phyloP scores from a whole-genome alignment of 1,140 invertebrate genomes.

The Rhizoglyphus robini region DNA sequence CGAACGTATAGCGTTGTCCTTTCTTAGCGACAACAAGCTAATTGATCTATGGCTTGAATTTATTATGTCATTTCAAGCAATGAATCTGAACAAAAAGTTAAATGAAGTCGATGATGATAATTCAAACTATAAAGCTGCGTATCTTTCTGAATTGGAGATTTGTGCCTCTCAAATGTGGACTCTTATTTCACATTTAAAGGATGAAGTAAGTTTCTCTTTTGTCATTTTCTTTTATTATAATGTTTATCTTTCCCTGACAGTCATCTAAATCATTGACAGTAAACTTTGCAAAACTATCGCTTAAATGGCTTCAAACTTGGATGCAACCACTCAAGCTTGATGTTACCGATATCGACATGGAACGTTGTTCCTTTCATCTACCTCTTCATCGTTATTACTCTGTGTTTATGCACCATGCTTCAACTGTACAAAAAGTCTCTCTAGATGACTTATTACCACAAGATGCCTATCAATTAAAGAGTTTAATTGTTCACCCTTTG shows the following conservation, averaged over 20 bases:
- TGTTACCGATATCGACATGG: conserved; percentile 55
- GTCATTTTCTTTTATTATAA: conserved; percentile 12
- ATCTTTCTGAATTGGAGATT: conserved; percentile 87
- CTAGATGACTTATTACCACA: conserved; percentile 56
- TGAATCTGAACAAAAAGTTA: conserved; percentile 88
- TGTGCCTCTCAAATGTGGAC: conserved; percentile 96
- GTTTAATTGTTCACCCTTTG: conserved; percentile 51
- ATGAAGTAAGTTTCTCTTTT: conserved; percentile 39
- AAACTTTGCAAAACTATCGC: conserved; percentile 55
- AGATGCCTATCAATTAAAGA: conserved; percentile 42
- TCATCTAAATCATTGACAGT: conserved; percentile 50
- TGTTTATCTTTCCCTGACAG: conserved; percentile 13
- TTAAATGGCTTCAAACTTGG: conserved; percentile 66
- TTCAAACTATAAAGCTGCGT: conserved; percentile 89
- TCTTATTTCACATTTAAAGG: conserved; percentile 67
- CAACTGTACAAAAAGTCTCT: conserved; percentile 59
- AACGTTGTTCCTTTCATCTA: conserved; percentile 84
- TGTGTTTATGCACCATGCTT: conserved; percentile 76
- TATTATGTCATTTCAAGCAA: conserved; percentile 83
- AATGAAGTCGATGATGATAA: conserved; percentile 88
- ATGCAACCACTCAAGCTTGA: conserved; percentile 63
- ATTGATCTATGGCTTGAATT: conserved; percentile 90
- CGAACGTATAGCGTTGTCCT: conserved; percentile 69
- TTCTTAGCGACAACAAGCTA: conserved; percentile 68
- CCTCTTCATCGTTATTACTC: conserved; percentile 87